Evolutionary conservation across 1,140 invertebrate genomes (phyloP), one percentile per base, ranked within the genome.

Genomic region (Halictus rubicundus): DNA sequence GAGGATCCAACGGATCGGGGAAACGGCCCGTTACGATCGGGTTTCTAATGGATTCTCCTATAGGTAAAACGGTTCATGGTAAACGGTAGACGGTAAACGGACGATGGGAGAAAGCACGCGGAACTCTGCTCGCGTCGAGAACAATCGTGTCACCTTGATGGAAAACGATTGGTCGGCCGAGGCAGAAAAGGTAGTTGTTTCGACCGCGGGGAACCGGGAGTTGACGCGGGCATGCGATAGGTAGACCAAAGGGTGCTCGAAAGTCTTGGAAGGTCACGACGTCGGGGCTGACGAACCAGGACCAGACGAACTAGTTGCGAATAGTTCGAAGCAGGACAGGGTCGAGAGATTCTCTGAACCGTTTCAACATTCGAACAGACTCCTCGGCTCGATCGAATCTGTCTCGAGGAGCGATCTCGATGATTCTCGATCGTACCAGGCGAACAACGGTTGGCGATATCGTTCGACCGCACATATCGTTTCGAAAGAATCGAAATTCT

Each of bases 281-380:
- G 80, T 87, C 78, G 83, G 69, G 68, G 73, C 69, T 80, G 78
- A 82, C 72, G 82, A 66, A 84, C 64, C 80, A 85, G 78, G 68
- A 89, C 65, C 65, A 87, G 76, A 88, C 84, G 79, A 87, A 88
- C 87, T 88, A 89, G 83, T 90, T 87, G 66, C 52, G 84, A 79
- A 80, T 85, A 86, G 81, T 87, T 87, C 81, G 54, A 23, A 80
- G 72, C 59, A 76, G 74, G 81, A 73, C 71, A 87, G 81, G 77
- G 78, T 88, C 82, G 80, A 83, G 68, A 32, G 32, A 32, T 32
- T 32, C 32, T 32, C 32, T 32, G 3, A 2, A 32, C 32, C 32
- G 32, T 32, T 32, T 5, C 39, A n/a, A 54, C 76, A 60, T 72
- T 87, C 69, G 59, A 52, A 65, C 54, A 83, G 83, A 77, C 66